Evolutionary conservation across 2,113 vertebrate species (phyloP).

Genomic region (Siniperca knerii): DNA sequence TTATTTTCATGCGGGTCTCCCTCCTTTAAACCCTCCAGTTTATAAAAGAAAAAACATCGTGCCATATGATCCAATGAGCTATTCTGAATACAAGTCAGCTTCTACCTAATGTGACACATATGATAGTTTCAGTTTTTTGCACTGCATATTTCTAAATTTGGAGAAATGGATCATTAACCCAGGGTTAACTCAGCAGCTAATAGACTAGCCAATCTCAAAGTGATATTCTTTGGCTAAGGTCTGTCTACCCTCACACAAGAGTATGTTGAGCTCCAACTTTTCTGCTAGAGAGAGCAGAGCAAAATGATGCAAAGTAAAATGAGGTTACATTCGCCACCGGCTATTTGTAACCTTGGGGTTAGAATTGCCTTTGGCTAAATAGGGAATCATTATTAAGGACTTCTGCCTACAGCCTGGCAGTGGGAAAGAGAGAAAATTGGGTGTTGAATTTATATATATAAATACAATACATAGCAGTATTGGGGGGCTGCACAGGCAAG

Average conservation of each 20-base stretch:
- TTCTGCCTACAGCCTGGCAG: not conserved
- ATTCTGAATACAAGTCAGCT: not conserved
- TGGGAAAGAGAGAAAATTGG: not conserved
- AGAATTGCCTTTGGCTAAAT: constrained; percentile 15
- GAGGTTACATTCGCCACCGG: constrained; percentile 27
- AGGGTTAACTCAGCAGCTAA: constrained; percentile 12
- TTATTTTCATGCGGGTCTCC: no score
- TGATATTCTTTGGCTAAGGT: constrained; percentile 9
- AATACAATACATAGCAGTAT: no score
- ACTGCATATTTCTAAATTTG: not conserved
- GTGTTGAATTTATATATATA: not conserved
- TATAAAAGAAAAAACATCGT: not conserved
- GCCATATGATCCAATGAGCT: not conserved
- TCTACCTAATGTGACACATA: not conserved
- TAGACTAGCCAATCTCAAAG: not conserved
- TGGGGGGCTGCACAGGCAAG: no score
- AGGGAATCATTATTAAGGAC: not conserved
- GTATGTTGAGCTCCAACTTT: constrained; percentile 9
- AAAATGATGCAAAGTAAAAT: constrained; percentile 30
- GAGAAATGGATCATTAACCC: not conserved
- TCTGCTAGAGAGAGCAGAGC: not conserved
- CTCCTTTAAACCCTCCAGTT: no score
- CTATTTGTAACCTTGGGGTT: constrained; percentile 35
- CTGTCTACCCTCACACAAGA: not conserved
- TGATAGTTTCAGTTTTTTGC: not conserved